Evolutionary conservation across 2,113 vertebrate species (phyloP).

Genomic region (pig (Sus scrofa)): DNA sequence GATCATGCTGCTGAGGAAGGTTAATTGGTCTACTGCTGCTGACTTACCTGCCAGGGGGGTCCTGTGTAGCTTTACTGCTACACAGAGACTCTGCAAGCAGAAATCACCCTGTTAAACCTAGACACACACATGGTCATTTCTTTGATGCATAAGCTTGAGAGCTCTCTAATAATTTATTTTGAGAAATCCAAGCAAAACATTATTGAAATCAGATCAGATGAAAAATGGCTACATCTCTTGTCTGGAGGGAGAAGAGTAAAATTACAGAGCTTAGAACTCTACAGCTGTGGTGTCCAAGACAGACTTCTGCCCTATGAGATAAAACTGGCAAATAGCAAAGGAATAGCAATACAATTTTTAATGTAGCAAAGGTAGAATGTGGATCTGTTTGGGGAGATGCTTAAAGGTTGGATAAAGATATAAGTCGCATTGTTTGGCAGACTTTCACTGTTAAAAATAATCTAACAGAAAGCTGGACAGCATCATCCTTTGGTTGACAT

Average conservation of each 20-base stretch:
- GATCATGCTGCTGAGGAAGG: not conserved
- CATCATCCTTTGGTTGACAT: not conserved
- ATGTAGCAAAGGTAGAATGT: not conserved
- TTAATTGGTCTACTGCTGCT: not conserved
- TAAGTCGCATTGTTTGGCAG: not conserved
- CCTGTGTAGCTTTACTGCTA: not conserved
- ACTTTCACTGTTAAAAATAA: conserved; percentile 45
- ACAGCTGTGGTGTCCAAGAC: not conserved
- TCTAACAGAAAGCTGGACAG: not conserved
- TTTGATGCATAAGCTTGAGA: not conserved
- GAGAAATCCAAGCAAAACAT: conserved; percentile 13
- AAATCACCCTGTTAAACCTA: not conserved
- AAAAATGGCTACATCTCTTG: not conserved
- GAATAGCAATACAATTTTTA: not conserved
- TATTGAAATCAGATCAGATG: conserved; percentile 28
- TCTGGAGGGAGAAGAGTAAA: not conserved
- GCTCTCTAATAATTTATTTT: conserved; percentile 20
- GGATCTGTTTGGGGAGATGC: not conserved
- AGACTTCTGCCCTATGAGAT: not conserved
- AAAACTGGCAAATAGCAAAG: not conserved
- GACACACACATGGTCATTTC: not conserved
- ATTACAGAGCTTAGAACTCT: not conserved
- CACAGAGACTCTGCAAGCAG: not conserved
- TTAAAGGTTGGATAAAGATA: conserved; percentile 8
- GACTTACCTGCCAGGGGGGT: not conserved